These are phyloP conservation scores for Dicyrtoma fusca DNA, from an alignment of 2,888 invertebrate genomes.

Conservation along the genomic window DNA sequence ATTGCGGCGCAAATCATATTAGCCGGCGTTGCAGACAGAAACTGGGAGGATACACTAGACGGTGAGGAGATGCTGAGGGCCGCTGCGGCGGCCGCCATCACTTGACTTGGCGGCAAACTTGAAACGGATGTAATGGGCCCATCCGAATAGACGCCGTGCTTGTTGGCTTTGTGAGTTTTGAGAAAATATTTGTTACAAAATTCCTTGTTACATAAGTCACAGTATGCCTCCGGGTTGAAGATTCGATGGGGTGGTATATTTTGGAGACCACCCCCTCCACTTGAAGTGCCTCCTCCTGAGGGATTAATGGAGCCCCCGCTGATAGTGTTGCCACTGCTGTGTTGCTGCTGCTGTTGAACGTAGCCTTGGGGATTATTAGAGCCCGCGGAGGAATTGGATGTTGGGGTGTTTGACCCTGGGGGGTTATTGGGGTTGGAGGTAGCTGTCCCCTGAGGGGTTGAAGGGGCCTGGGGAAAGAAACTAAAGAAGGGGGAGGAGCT, in stretches of 20 bases:
- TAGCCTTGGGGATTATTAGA: constrained; percentile 34
- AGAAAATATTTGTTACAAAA: constrained; percentile 98
- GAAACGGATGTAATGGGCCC: constrained; percentile 54
- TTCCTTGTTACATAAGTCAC: constrained; percentile 96
- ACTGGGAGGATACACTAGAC: too few species aligned
- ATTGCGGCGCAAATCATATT: constrained; percentile 35
- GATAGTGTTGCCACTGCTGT: constrained; percentile 14
- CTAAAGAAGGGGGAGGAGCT: constrained; percentile 52
- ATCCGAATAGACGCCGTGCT: constrained; percentile 87
- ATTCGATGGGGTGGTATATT: constrained; percentile 65
- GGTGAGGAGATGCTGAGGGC: constrained; percentile 34
- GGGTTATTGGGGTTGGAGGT: constrained; percentile 24
- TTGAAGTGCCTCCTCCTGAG: too few species aligned
- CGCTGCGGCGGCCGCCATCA: background rate
- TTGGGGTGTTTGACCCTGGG: constrained; percentile 25
- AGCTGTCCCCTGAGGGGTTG: constrained; percentile 39
- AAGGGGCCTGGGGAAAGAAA: constrained; percentile 34
- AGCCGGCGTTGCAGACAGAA: constrained; percentile 16
- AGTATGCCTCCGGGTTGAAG: constrained; percentile 96
- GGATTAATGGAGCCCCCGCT: constrained; percentile 8
- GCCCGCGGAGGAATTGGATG: constrained; percentile 48
- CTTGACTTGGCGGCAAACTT: background rate
- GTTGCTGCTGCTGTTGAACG: constrained; percentile 23
- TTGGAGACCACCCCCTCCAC: constrained; percentile 26
- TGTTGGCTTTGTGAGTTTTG: constrained; percentile 97